Percentiles rank a stretch among this genome's conserved stretches.
phyloP scores from a whole-genome alignment of 2,113 vertebrate species.

The Miniopterus natalensis region DNA sequence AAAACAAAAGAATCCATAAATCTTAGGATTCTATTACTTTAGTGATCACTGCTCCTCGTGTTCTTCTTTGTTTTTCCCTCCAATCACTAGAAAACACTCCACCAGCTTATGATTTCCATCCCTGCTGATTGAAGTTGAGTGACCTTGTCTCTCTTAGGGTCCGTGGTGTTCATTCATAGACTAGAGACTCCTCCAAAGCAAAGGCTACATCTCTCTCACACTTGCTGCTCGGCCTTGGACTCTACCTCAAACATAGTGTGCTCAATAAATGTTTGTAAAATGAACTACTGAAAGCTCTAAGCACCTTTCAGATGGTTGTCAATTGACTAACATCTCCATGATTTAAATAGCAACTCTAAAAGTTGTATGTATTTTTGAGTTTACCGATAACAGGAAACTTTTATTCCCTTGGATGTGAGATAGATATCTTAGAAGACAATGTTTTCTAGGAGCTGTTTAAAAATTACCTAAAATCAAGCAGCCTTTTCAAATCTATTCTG shows the following conservation, averaged over 20 bases:
- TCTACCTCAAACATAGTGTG: background rate
- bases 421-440: conserved; percentile 19
- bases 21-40: background rate
- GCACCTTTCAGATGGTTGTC: background rate
- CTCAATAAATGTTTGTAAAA: background rate
- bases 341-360: background rate
- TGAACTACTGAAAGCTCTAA: background rate
- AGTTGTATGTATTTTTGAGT: background rate
- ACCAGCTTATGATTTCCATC: background rate
- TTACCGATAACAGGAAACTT: background rate
- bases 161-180: background rate
- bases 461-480: background rate
- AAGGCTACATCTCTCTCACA: background rate
- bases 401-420: conserved; percentile 6
- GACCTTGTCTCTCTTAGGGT: background rate
- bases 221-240: background rate
- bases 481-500: background rate
- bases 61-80: background rate
- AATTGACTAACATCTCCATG: background rate
- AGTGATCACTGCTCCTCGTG: background rate
- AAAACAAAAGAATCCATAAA: background rate
- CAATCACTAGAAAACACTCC: background rate
- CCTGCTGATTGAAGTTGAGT: background rate
- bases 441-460: background rate
- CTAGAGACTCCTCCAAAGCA: background rate